Evolutionary conservation across 2,797 vertebrate genomes (phyloP), one percentile per base, ranked within the genome.

Genomic region (Nyctalus aviator): DNA sequence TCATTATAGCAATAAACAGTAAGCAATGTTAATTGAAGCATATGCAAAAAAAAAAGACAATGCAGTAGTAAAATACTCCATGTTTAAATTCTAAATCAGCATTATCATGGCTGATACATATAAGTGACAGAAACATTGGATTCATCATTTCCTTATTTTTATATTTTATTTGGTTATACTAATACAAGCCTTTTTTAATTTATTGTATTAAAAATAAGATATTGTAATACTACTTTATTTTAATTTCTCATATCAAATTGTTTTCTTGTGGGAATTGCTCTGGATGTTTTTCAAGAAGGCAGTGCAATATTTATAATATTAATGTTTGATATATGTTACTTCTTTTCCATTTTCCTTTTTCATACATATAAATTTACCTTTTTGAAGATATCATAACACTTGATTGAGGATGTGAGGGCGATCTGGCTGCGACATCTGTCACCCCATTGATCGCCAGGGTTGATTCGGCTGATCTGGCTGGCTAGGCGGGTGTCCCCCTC

Each of bases 201-300:
- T 85, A 8, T 37, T 82, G 1, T 64, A 91, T 68, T 91, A 17
- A 82, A 88, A 88, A 32, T 13, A 71, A 91, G 35, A 46, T 20
- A 59, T 15, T 18, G 20, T 32, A 68, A 57, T n/a, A 73, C 46
- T 41, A 8, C 21, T 44, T 8, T 62, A 50, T 35, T 75, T 35
- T 44, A 88, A 48, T 57, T 88, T 5, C n/a, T 46, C 20, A 53
- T 85, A 44, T 53, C 13, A 88, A 76, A 77, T 72, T 66, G 8
- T 85, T 84, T 18, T 35, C 15, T 91, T 76, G 27, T 88, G 18
- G 8, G 8, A 81, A 90, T 37, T 76, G 17, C 55, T 46, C 32
- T 6, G 84, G 59, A 88, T 81, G 8, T 21, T 81, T 94, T 87
- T 92, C 32, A 94, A 64, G 41, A 78, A 82, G n/a, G 18, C 62